Base-by-base conservation (phyloP, 2,113 vertebrate species). In the Toxostoma redivivum region DNA sequence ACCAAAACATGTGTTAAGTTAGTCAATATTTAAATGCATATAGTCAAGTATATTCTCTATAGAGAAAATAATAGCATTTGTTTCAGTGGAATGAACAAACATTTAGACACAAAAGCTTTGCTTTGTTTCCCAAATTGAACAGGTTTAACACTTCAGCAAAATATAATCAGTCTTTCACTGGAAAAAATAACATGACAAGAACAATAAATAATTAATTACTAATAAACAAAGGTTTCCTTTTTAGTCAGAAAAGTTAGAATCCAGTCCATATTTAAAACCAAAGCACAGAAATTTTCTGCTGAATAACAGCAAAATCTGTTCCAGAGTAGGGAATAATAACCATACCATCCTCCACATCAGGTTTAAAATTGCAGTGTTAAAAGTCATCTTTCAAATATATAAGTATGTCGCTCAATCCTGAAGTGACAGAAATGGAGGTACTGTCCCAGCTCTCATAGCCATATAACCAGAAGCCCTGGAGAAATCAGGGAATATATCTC, bases 31-130 rank as follows among this genome's bases (percentile, higher is more conserved):
- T 87, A 91, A 91, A 91, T 64, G 22, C 54, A 48, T 44, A 74
- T 19, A 72, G 62, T 82, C 57, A 86, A 56, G 28, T 48, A 71
- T 56, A 85, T 51, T 48, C 61, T 90, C 48, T 40, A 51, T 9
- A 45, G 24, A 95, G 57, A 40, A 91, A 94, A 87, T 35, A 74
- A 42, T 21, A 38, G 78, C 57, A 51, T 91, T 89, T 85, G 53
- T 79, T 96, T 93, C 85, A 85, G 44, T 53, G 57, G 80, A 87
- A 87, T 81, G 70, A 95, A 79, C 48, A 92, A 76, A 92, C 25
- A 79, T 90, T 95, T 87, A 69, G 66, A 92, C 70, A 91, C 38
- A 7, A 91, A 91, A 83, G 73, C 27, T 89, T 58, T 78, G 42
- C 22, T 90, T 93, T 85, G 25, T 53, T 94, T 82, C 66, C 48